A percentile compares a stretch with the other conserved stretches of the same genome.
Evolutionary conservation across 2,888 invertebrate genomes (phyloP).

Genomic region (Cylindroiulus punctatus): DNA sequence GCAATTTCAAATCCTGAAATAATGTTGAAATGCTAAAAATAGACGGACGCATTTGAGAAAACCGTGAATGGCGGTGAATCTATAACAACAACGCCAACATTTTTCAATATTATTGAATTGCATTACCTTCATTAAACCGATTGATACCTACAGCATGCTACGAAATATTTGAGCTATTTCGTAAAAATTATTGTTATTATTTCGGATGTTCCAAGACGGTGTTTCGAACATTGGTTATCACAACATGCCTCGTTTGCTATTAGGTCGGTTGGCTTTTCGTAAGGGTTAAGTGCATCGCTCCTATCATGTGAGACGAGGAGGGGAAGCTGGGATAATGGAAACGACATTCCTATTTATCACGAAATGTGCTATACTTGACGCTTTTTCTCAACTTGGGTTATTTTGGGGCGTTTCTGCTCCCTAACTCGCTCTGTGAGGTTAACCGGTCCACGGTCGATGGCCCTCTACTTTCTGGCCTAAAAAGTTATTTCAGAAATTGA

Average conservation of each 20-base stretch:
- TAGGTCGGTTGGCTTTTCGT: background rate
- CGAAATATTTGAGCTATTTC: background rate
- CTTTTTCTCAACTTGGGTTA: background rate
- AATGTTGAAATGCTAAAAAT: background rate
- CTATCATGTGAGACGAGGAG: background rate
- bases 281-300: background rate
- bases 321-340: background rate
- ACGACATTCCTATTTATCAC: background rate
- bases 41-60: no score
- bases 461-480: background rate
- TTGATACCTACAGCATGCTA: no score
- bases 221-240: conserved; percentile 21
- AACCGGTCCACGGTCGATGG: background rate
- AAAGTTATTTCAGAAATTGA: conserved; percentile 26
- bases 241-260: background rate
- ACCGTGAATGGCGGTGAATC: no score
- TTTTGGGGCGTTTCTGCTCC: background rate
- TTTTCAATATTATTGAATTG: no score
- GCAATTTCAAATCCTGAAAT: background rate
- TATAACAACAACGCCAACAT: no score
- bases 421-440: background rate
- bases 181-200: background rate
- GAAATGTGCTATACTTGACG: conserved; percentile 14
- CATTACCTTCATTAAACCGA: no score
- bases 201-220: background rate